These are phyloP conservation scores for Danio tinwini DNA, from an alignment of 2,797 vertebrate species.

Conservation along the genomic window DNA sequence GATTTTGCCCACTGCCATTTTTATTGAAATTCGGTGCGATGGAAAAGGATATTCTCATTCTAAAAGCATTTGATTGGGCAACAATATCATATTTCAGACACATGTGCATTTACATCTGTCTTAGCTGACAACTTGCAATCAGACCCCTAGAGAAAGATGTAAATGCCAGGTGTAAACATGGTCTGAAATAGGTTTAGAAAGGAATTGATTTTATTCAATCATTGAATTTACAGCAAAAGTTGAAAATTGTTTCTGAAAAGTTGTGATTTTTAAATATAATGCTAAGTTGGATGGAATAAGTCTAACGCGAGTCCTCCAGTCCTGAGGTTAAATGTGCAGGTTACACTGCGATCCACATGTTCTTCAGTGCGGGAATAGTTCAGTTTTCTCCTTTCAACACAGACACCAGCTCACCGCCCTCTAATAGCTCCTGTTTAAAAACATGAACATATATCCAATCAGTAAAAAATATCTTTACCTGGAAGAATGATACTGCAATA, in stretches of 20 bases:
- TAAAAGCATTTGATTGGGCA: background rate
- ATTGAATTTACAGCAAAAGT: conserved; percentile 20
- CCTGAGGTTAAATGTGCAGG: conserved; percentile 14
- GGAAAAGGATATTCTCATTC: background rate
- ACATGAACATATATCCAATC: conserved; percentile 18
- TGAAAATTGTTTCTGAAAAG: conserved; percentile 6
- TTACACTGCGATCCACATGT: conserved; percentile 7
- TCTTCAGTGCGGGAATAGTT: conserved; percentile 21
- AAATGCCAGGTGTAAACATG: background rate
- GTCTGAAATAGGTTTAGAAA: background rate
- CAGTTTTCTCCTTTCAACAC: conserved; percentile 73
- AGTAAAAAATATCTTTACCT: background rate
- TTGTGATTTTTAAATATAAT: background rate
- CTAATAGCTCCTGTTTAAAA: conserved; percentile 75
- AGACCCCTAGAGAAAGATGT: background rate
- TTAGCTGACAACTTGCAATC: background rate
- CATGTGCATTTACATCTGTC: background rate
- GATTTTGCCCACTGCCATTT: background rate
- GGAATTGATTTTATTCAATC: conserved; percentile 55
- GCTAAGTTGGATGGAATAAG: conserved; percentile 13
- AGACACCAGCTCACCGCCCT: conserved; percentile 76
- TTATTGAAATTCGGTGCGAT: background rate
- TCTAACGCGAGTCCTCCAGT: conserved; percentile 18
- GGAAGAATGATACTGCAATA: background rate
- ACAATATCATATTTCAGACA: background rate